Evolutionary conservation across 2,888 invertebrate species (phyloP).

Genomic region (Sphaerophoria taeniata): DNA sequence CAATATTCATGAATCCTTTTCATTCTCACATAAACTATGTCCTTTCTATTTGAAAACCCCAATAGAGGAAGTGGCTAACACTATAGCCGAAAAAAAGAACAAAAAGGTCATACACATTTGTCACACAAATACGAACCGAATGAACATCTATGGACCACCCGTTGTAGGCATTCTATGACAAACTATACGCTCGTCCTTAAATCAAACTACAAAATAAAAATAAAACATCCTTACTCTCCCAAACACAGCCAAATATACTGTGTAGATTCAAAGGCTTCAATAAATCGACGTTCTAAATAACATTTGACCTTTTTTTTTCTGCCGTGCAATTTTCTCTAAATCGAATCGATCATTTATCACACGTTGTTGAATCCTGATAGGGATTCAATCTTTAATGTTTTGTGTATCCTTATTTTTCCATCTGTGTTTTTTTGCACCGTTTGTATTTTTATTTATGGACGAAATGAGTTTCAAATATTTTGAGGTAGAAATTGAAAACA

Average conservation of each 20-base stretch:
- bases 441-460: slow-evolving; percentile 4
- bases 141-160: slow-evolving; percentile 43
- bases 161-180: slow-evolving; percentile 44
- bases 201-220: not conserved
- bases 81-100: not conserved
- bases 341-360: slow-evolving; percentile 70
- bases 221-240: slow-evolving; percentile 8
- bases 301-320: slow-evolving; percentile 52
- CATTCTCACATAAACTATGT: no score
- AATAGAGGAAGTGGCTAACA: not conserved
- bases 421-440: slow-evolving; percentile 50
- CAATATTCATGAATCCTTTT: no score
- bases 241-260: slow-evolving; percentile 51
- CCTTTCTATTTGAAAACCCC: not conserved
- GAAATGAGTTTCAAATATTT: slow-evolving; percentile 13
- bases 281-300: slow-evolving; percentile 52
- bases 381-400: slow-evolving; percentile 55
- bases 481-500: slow-evolving; percentile 11
- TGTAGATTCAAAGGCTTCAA: slow-evolving; percentile 50
- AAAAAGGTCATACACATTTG: slow-evolving; percentile 54
- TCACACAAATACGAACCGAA: slow-evolving; percentile 35
- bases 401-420: slow-evolving; percentile 49
- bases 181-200: slow-evolving; percentile 5
- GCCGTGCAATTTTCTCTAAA: slow-evolving; percentile 14
- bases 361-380: slow-evolving; percentile 57